Base-by-base conservation (phyloP, 2,113 vertebrate species). In the Siphamia tubifer region DNA sequence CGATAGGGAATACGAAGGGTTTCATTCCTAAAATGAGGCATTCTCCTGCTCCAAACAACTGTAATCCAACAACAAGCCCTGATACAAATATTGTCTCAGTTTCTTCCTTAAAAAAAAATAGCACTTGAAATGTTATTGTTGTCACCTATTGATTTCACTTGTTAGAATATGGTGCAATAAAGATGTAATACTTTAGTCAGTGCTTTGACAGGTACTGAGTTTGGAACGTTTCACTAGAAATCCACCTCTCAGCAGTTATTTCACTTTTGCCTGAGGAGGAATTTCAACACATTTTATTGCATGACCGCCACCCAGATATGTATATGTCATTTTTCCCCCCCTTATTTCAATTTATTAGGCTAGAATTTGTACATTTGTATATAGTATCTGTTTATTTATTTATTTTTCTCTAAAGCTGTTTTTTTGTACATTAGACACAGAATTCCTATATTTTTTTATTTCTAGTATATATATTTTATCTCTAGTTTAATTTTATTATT, bases 21-120 rank as follows among this genome's bases (percentile, higher is more conserved):
- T 69, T 68, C 36, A 32, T 64, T 70, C 27, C 51, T 60, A 65
- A 77, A 77, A 62, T 58, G 47, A 70, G 48, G 30, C 51, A 58
- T 66, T 76, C 25, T 28, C 35, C 21, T 31, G 27, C 15, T 62
- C 30, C 19, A 70, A 54, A 48, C 16, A 64, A 17, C 24, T 36
- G 23, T 25, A 32, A 28, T 74, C 3, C 6, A 12, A 63, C 21
- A 48, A 71, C 30, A 13, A 32, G 31, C 21, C 39, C 35, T 30
- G 13, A n/a, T 40, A 15, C 24, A 16, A 58, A 19, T 11, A 28
- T 24, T 45, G 36, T 23, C 39, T 31, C 5, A 51, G 36, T 34
- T 49, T 49, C 15, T 12, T 32, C n/a, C 4, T 11, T 5, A 16
- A 61, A 23, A 16, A 61, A 23, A 23, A 52, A 42, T 1, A 55